Evolutionary conservation across 2,888 invertebrate genomes (phyloP).

Genomic region (Lasioglossum morio): DNA sequence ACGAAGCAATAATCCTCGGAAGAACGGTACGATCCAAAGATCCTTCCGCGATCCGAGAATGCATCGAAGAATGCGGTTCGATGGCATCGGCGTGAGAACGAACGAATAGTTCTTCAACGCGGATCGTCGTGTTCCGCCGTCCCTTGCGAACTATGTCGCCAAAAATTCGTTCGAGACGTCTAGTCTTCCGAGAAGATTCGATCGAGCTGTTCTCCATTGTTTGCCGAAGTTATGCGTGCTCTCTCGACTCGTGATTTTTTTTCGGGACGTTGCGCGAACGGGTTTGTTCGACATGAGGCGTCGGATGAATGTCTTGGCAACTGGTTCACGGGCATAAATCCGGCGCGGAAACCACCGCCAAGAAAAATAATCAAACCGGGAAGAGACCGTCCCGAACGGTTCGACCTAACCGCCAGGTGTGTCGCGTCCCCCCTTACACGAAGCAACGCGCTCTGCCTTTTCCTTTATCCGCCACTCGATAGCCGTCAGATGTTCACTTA

Average conservation of each 20-base stretch:
- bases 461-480: constrained; percentile 17
- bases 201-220: constrained; percentile 31
- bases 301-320: constrained; percentile 51
- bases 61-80: constrained; percentile 21
- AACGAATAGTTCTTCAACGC: background rate
- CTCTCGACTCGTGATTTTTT: background rate
- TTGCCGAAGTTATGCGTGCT: constrained; percentile 30
- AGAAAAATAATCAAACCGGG: constrained; percentile 56
- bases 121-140: background rate
- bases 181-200: constrained; percentile 1
- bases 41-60: background rate
- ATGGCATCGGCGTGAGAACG: background rate
- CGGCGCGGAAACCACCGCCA: constrained; percentile 41
- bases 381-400: background rate
- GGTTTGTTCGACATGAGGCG: constrained; percentile 62
- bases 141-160: constrained; percentile 15
- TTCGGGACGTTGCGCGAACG: background rate
- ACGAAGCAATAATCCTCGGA: constrained; percentile 1
- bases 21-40: background rate
- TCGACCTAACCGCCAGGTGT: constrained; percentile 39
- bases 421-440: constrained; percentile 22
- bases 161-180: constrained; percentile 28
- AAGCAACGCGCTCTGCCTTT: constrained; percentile 21
- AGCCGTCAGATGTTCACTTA: background rate
- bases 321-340: constrained; percentile 53